Evolutionary conservation across 2,888 invertebrate species (phyloP).

Genomic region (Arrhopalites spinosus): DNA sequence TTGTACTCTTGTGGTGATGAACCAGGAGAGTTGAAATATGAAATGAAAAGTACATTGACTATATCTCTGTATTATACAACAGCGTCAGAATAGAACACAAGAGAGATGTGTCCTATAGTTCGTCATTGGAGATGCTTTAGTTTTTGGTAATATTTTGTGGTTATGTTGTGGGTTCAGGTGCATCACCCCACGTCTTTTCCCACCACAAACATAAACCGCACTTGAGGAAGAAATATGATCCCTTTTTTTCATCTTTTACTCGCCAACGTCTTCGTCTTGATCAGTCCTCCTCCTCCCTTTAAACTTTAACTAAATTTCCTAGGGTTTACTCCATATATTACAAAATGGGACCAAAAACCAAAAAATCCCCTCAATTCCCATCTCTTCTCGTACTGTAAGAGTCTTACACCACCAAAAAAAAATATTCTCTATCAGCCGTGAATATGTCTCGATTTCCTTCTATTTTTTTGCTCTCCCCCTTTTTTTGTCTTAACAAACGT

Average conservation of each 20-base stretch:
- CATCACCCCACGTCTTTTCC: slow-evolving; percentile 26
- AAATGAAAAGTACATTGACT: slow-evolving; percentile 7
- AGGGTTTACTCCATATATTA: neutral
- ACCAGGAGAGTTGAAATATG: neutral
- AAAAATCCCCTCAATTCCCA: neutral
- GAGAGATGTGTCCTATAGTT: slow-evolving; percentile 30
- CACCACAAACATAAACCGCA: slow-evolving; percentile 45
- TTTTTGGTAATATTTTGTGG: slow-evolving; percentile 14
- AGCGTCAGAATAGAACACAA: neutral
- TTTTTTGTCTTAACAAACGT: too few relatives aligned
- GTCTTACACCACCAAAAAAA: slow-evolving; percentile 8
- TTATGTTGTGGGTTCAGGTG: slow-evolving; percentile 47
- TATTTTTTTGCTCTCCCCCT: neutral
- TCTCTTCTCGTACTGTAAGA: neutral
- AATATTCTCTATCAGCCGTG: neutral
- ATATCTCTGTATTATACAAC: neutral
- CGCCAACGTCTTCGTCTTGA: neutral
- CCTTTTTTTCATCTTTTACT: slow-evolving; percentile 30
- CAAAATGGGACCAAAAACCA: neutral
- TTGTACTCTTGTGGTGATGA: neutral
- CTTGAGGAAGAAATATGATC: slow-evolving; percentile 38
- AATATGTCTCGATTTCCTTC: neutral
- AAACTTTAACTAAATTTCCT: neutral
- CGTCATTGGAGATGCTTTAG: slow-evolving; percentile 43
- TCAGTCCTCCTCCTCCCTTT: neutral